Conservation (phyloP, 2,797 vertebrate genomes). For the Tragopan temminckii region DNA sequence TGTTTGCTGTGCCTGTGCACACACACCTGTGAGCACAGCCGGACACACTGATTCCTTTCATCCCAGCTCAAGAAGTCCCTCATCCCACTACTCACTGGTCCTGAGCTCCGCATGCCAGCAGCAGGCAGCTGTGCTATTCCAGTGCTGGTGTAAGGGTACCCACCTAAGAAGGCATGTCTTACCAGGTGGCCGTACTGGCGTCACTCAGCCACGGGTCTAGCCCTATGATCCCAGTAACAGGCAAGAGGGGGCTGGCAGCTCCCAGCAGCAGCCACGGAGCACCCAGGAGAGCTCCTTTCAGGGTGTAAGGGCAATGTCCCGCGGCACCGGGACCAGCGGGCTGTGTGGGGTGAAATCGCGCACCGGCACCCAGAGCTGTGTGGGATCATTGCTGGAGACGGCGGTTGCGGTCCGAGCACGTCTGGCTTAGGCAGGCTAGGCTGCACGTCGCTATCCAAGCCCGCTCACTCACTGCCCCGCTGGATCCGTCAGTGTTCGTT, state of each 20-base stretch:
- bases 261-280: neutral
- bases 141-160: neutral
- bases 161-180: neutral
- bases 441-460: neutral
- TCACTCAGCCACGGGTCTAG: neutral
- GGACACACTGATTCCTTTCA: neutral
- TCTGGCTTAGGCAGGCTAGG: neutral
- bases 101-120: neutral
- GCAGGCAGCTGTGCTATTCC: neutral
- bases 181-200: fast-evolving
- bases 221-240: neutral
- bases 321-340: neutral
- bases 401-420: fast-evolving
- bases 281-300: neutral
- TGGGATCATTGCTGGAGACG: fast-evolving
- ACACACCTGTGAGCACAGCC: neutral
- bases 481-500: too few relatives aligned
- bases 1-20: fast-evolving
- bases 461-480: neutral
- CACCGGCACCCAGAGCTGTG: fast-evolving
- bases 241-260: neutral
- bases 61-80: neutral
- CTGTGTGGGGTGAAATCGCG: neutral
- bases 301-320: neutral
- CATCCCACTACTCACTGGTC: neutral